A percentile compares a stretch with the other conserved stretches of the same genome.
phyloP scores from a whole-genome alignment of 2,113 vertebrate species.

The Pao palembangensis region DNA sequence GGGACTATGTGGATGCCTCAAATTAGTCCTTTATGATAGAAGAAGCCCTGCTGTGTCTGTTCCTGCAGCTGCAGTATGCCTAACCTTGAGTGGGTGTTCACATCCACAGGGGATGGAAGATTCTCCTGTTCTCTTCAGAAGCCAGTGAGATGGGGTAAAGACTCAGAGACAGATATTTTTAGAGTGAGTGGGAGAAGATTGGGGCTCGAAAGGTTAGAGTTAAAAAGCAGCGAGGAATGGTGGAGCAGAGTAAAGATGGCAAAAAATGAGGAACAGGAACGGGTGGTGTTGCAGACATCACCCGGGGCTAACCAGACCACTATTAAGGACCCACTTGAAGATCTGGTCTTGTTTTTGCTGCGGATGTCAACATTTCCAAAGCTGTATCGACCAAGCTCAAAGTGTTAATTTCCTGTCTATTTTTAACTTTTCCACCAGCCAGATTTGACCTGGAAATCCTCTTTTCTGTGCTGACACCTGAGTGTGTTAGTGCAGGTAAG shows the following conservation, averaged over 20 bases:
- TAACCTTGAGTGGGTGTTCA: slow-evolving; percentile 65
- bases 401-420: slow-evolving; percentile 24
- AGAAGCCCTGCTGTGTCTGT: slow-evolving; percentile 21
- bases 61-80: slow-evolving; percentile 36
- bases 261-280: slow-evolving; percentile 37
- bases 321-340: slow-evolving; percentile 48
- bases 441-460: slow-evolving; percentile 28
- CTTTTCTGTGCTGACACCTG: slow-evolving; percentile 38
- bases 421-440: slow-evolving; percentile 16
- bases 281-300: slow-evolving; percentile 29
- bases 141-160: slow-evolving; percentile 14
- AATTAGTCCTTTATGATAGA: slow-evolving; percentile 16
- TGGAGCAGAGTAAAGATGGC: slow-evolving; percentile 27
- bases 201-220: slow-evolving; percentile 57
- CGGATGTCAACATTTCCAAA: too few relatives aligned
- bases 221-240: slow-evolving; percentile 32
- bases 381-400: neutral
- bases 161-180: slow-evolving; percentile 63
- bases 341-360: slow-evolving; percentile 22
- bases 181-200: slow-evolving; percentile 60
- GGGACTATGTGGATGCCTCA: slow-evolving; percentile 20
- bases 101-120: slow-evolving; percentile 56
- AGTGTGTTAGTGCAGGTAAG: slow-evolving; percentile 45
- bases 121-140: slow-evolving; percentile 48
- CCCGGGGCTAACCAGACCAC: slow-evolving; percentile 28